Evolutionary conservation across 2,888 invertebrate genomes (phyloP), one percentile per base, ranked within the genome.

Genomic region (Clepsis dumicolana): DNA sequence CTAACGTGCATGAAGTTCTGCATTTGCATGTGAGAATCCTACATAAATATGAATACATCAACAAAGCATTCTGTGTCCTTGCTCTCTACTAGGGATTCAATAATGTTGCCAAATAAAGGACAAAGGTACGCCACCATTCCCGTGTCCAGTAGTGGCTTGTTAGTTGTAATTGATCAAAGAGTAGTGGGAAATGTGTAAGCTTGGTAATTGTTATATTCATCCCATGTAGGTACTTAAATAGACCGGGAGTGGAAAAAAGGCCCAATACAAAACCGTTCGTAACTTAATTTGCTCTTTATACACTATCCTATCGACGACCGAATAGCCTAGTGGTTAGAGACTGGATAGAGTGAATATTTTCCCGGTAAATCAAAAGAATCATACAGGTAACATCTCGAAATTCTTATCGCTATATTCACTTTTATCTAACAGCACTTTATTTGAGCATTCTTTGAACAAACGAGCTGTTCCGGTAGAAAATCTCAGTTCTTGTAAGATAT

Each of bases 301-400:
- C n/a, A n/a, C n/a, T n/a, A n/a, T n/a, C n/a, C n/a, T n/a, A n/a
- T n/a, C n/a, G n/a, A n/a, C n/a, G n/a, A n/a, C n/a, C n/a, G n/a
- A n/a, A n/a, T n/a, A n/a, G n/a, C n/a, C n/a, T n/a, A n/a, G n/a
- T n/a, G n/a, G n/a, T n/a, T n/a, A n/a, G n/a, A n/a, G n/a, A n/a
- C n/a, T n/a, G n/a, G n/a, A n/a, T n/a, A n/a, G n/a, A n/a, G 14
- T 35, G 21, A 50, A 62, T 56, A 56, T 56, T 67, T 62, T 44
- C 8, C 10, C 38, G 44, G 14, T 2, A 27, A 53, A 41, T 41
- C 38, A 48, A 56, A 56, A 38, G 32, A 50, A 25, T 7, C 61
- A 61, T 24, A 41, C 18, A 21, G 24, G 8, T 38, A 12, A 44
- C 16, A 35, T 48, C 53, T 25, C 29, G 53, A 32, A 60, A 65